phyloP scores from a whole-genome alignment of 1,140 invertebrate species.

The Bradynema listronoti region DNA sequence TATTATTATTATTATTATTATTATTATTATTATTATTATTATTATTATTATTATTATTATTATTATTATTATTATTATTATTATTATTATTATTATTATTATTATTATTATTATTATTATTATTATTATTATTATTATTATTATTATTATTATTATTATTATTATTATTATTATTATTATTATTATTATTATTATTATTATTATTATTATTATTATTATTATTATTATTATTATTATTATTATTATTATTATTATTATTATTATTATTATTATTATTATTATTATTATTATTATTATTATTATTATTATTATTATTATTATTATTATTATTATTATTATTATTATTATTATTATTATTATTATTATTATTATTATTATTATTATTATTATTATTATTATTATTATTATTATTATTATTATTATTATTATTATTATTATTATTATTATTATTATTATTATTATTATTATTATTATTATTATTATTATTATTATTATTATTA shows the following conservation, averaged over 20 bases:
- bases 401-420: not conserved
- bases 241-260: not conserved
- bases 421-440: not conserved
- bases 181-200: not conserved
- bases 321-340: not conserved
- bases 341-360: not conserved
- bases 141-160: not conserved
- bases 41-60: not conserved
- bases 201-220: not conserved
- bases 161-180: not conserved
- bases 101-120: not conserved
- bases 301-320: not conserved
- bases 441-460: not conserved
- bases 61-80: not conserved
- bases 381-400: not conserved
- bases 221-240: not conserved
- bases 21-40: not conserved
- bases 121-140: not conserved
- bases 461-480: not conserved
- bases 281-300: not conserved
- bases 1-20: not conserved
- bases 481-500: not conserved
- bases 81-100: not conserved
- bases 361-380: not conserved
- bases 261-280: not conserved